These are phyloP conservation scores for Spilosoma lubricipeda DNA, from an alignment of 2,888 invertebrate genomes.

Conservation along the genomic window DNA sequence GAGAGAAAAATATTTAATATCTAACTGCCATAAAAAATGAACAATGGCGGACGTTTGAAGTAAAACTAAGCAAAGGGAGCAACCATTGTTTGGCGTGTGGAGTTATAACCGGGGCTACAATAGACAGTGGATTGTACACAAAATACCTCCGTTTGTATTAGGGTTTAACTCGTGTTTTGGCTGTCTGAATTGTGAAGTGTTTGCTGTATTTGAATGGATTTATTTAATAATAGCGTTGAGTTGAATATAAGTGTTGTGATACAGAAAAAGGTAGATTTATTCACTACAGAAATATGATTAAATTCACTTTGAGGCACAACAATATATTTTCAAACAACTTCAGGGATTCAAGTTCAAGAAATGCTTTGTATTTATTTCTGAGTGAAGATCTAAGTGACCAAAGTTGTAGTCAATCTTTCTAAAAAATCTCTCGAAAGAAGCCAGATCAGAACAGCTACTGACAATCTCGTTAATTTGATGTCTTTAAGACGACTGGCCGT, in stretches of 20 bases:
- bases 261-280: background rate
- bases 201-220: conserved; percentile 8
- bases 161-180: conserved; percentile 20
- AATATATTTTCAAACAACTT: no score
- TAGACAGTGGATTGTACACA: conserved; percentile 20
- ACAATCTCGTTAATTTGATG: background rate
- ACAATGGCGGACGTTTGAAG: conserved; percentile 18
- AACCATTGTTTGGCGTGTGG: conserved; percentile 15
- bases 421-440: no score
- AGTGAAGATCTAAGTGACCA: background rate
- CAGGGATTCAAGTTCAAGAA: no score
- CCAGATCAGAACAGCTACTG: background rate
- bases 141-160: conserved; percentile 10
- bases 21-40: conserved; percentile 18
- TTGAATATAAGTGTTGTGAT: background rate
- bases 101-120: conserved; percentile 13
- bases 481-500: background rate
- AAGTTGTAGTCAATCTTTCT: background rate
- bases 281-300: background rate
- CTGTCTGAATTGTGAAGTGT: conserved; percentile 18
- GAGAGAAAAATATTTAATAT: conserved; percentile 22
- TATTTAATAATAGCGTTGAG: conserved; percentile 2
- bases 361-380: background rate
- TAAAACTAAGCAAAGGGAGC: conserved; percentile 16
- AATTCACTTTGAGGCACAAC: background rate